These are phyloP conservation scores for Rhamnusium bicolor DNA, from an alignment of 2,888 invertebrate genomes.

Conservation along the genomic window DNA sequence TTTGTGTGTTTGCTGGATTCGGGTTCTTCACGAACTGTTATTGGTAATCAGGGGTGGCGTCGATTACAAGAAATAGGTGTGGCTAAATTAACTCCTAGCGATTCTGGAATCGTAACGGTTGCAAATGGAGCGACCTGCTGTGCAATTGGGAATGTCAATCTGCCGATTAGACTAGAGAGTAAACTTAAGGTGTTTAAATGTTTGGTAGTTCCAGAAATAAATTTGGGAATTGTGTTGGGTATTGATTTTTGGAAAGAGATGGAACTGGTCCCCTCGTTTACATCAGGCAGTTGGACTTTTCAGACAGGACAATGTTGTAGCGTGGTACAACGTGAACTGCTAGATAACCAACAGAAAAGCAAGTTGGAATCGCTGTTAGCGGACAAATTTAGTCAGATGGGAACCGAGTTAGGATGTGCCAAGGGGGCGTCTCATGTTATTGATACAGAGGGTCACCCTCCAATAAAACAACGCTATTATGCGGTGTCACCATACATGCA, in stretches of 20 bases:
- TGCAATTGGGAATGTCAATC: slow-evolving; percentile 28
- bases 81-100: too few species aligned
- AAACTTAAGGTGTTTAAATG: slow-evolving; percentile 26
- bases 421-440: slow-evolving; percentile 33
- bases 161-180: slow-evolving; percentile 28
- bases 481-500: slow-evolving; percentile 35
- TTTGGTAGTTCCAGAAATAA: slow-evolving; percentile 30
- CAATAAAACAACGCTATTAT: slow-evolving; percentile 43
- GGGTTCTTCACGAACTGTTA: too few species aligned
- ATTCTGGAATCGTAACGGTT: too few species aligned
- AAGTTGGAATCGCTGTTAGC: not conserved
- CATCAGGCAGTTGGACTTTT: slow-evolving; percentile 8
- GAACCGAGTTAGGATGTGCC: slow-evolving; percentile 31
- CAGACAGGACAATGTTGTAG: not conserved
- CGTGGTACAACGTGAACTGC: not conserved
- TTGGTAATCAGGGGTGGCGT: too few species aligned
- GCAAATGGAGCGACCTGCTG: slow-evolving; percentile 31
- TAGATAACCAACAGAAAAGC: not conserved
- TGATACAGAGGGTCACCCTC: slow-evolving; percentile 31
- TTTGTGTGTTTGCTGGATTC: too few species aligned
- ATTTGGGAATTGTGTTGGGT: slow-evolving; percentile 34
- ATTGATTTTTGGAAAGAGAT: slow-evolving; percentile 39
- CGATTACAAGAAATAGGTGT: too few species aligned
- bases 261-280: slow-evolving; percentile 25
- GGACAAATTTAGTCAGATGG: slow-evolving; percentile 6